Conservation (phyloP, 2,113 vertebrate species). For the Chauna torquata region DNA sequence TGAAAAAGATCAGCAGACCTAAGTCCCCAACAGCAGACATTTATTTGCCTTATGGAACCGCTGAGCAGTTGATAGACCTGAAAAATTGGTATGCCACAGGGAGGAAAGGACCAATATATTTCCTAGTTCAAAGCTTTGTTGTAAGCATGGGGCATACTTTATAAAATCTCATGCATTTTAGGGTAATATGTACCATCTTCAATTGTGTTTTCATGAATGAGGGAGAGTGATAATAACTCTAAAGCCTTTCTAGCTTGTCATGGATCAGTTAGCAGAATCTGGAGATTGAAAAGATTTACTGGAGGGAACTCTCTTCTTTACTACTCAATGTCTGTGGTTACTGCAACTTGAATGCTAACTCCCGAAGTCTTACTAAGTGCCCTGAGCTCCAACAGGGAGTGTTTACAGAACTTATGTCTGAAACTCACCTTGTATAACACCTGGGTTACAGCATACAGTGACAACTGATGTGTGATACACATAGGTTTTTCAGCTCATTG, state of each 20-base stretch:
- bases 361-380: not conserved
- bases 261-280: not conserved
- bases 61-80: slow-evolving; percentile 16
- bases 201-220: slow-evolving; percentile 6
- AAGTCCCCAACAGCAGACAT: not conserved
- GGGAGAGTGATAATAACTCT: not conserved
- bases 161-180: not conserved
- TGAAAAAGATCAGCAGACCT: not conserved
- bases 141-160: not conserved
- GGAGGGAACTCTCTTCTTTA: not conserved
- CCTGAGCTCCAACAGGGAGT: not conserved
- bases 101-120: slow-evolving; percentile 10
- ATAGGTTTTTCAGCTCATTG: not conserved
- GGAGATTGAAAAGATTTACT: not conserved
- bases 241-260: not conserved
- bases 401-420: not conserved
- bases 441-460: not conserved
- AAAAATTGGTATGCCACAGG: slow-evolving; percentile 20
- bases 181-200: not conserved
- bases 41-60: slow-evolving; percentile 8
- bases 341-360: not conserved
- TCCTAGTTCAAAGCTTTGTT: slow-evolving; percentile 4
- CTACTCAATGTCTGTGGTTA: not conserved
- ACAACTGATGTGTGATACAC: not conserved
- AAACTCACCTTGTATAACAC: not conserved